Evolutionary conservation across 1,140 invertebrate species (phyloP), one percentile per base, ranked within the genome.

Genomic region (Brachionus sp.): DNA sequence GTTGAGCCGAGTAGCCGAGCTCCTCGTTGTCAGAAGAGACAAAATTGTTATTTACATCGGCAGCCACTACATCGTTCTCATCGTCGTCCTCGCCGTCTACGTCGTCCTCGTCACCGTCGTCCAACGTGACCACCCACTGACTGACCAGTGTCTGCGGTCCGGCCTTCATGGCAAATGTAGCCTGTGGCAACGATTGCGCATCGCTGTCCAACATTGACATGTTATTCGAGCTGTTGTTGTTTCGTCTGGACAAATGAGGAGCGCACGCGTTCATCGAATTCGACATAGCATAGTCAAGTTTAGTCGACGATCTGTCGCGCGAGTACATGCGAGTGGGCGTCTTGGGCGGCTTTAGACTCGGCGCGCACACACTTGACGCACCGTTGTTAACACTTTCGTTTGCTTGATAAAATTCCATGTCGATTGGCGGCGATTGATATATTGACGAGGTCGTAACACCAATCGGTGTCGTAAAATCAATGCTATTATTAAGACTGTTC

Each of bases 121-220:
- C 83, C n/a, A 77, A 13, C 29, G 83, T 77, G 0, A 77, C 70
- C 12, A 84, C 70, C 83, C 83, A 84, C 77, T 84, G 83, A 37
- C 46, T 62, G 12, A 84, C 62, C 0, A 77, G 16, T 3, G 83
- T 84, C 19, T 84, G 73, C 13, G 83, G 83, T 1, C 70, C 83
- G 42, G 44, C 46, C 44, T 84, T 84, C 13, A 84, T 77, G 23
- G 83, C 83, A 35, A 77, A 84, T 0, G 83, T 84, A 19, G 50
- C 83, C 16, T 53, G 42, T 42, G 70, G 83, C 19, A 77, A 13
- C 19, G 83, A 84, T 6, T 33, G 37, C 0, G 73, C 83, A 57
- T 84, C 83, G 46, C 83, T 84, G 23, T 68, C 80, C n/a, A 68
- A n/a, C n/a, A 68, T 44, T 7, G 57, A 83, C 37, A 68, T 29